A percentile compares a stretch with the other conserved stretches of the same genome.
Conservation (phyloP, 53 echinoderm and acorn worm genomes). For the Stichopus horrens region DNA sequence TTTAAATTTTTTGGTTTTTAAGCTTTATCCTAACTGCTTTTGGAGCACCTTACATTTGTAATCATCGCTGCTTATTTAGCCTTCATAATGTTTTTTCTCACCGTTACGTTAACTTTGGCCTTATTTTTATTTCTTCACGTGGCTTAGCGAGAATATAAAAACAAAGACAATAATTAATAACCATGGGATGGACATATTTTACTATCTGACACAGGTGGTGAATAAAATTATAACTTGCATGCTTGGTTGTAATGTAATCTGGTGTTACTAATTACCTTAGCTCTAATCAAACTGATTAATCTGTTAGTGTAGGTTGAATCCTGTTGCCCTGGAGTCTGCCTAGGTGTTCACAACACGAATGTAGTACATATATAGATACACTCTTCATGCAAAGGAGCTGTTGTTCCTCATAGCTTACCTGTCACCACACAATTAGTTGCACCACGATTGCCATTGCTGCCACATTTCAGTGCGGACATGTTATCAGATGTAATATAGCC, state of each 20-base stretch:
- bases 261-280: background rate
- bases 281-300: background rate
- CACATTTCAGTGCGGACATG: too few relatives aligned
- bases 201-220: background rate
- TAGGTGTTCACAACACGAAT: too few relatives aligned
- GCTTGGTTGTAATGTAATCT: background rate
- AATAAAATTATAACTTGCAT: background rate
- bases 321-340: too few relatives aligned
- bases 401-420: too few relatives aligned
- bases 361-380: too few relatives aligned
- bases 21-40: background rate
- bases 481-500: too few relatives aligned
- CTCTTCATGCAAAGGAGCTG: too few relatives aligned
- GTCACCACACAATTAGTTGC: too few relatives aligned
- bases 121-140: too few relatives aligned
- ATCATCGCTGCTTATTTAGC: background rate
- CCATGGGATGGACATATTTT: background rate
- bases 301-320: background rate
- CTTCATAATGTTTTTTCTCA: background rate
- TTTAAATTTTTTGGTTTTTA: background rate
- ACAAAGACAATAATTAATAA: background rate
- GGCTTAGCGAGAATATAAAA: too few relatives aligned
- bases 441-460: too few relatives aligned
- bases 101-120: too few relatives aligned
- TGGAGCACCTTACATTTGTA: background rate